Evolutionary conservation across 1,140 invertebrate genomes (phyloP).

Genomic region (Brachionus plicatilis): DNA sequence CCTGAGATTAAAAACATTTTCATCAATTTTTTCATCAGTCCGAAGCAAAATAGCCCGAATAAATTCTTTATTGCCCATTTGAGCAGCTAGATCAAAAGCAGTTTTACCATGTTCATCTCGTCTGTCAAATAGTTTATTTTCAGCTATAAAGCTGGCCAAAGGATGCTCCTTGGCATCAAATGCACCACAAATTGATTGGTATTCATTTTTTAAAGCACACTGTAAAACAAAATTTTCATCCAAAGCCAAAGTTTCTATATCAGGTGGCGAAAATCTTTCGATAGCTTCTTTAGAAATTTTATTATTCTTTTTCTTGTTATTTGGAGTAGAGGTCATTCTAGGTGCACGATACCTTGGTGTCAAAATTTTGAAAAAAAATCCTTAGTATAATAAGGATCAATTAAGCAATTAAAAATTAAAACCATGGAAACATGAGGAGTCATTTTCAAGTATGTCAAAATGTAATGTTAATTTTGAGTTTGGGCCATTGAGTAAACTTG

Average conservation of each 20-base stretch:
- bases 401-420: not conserved
- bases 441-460: not conserved
- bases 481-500: not conserved
- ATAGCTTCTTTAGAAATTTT: slow-evolving; percentile 28
- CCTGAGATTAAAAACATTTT: slow-evolving; percentile 30
- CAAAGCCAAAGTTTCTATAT: not conserved
- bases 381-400: not conserved
- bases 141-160: not conserved
- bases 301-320: not conserved
- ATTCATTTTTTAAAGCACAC: slow-evolving; percentile 13
- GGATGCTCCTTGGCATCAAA: slow-evolving; percentile 37
- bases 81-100: slow-evolving; percentile 30
- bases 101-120: not conserved
- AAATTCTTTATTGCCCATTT: slow-evolving; percentile 21
- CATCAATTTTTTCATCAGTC: slow-evolving; percentile 30
- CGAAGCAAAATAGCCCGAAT: not conserved
- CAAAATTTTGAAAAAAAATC: not conserved
- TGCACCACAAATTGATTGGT: slow-evolving; percentile 14
- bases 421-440: not conserved
- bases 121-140: slow-evolving; percentile 30
- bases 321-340: not conserved
- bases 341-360: not conserved
- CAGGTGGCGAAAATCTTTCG: slow-evolving; percentile 17
- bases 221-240: slow-evolving; percentile 7
- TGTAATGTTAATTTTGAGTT: not conserved